These are phyloP conservation scores for Chlorospingus semifuscus DNA, from an alignment of 2,797 vertebrate species.

Conservation along the genomic window DNA sequence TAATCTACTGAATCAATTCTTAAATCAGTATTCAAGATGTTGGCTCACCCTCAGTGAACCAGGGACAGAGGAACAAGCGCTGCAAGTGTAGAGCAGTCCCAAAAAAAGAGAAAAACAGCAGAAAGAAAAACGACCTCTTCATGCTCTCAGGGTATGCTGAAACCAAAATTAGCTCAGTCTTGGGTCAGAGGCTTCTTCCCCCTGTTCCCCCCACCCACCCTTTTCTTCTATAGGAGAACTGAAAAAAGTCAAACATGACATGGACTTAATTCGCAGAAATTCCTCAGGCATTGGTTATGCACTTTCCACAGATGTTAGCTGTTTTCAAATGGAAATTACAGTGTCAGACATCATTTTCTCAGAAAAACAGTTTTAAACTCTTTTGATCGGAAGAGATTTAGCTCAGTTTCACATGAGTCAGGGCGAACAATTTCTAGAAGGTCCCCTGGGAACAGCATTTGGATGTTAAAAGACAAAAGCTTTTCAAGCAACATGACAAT, in stretches of 20 bases:
- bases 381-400: conserved; percentile 55
- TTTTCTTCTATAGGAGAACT: not conserved
- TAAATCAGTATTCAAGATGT: not conserved
- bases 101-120: not conserved
- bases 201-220: accelerated
- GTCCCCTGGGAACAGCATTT: conserved; percentile 26
- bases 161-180: not conserved
- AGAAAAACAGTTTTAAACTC: conserved; percentile 53
- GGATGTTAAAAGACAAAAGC: conserved; percentile 32
- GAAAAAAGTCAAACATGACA: conserved; percentile 23
- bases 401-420: conserved; percentile 56
- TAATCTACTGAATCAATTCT: not conserved
- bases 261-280: conserved; percentile 7
- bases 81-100: not conserved
- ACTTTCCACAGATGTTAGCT: conserved; percentile 61
- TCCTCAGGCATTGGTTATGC: conserved; percentile 54
- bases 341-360: conserved; percentile 57
- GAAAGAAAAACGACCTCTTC: not conserved
- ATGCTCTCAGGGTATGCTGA: not conserved
- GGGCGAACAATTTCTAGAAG: conserved; percentile 38
- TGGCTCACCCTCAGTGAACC: not conserved
- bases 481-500: conserved; percentile 10
- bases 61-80: not conserved
- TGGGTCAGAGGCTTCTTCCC: not conserved
- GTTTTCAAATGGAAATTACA: conserved; percentile 64